A percentile compares a stretch with the other conserved stretches of the same genome.
These are phyloP conservation scores for Heterodera schachtii DNA, from an alignment of 1,140 invertebrate genomes.

Conservation along the genomic window DNA sequence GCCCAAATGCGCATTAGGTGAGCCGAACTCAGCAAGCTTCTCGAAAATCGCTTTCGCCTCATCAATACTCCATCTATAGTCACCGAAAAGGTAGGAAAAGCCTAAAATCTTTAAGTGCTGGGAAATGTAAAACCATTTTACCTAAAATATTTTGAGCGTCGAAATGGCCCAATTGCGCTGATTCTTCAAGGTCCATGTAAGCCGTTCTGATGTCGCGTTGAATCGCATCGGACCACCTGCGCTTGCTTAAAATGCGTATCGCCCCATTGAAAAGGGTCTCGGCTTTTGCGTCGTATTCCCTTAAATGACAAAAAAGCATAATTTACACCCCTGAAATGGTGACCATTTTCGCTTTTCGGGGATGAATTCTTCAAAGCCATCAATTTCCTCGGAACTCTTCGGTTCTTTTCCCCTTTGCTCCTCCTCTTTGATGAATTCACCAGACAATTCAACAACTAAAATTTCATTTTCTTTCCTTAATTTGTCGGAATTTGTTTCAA, in stretches of 20 bases:
- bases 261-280: slow-evolving; percentile 38
- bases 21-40: slow-evolving; percentile 76
- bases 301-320: slow-evolving; percentile 25
- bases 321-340: background rate
- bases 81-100: slow-evolving; percentile 83
- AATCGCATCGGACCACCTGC: slow-evolving; percentile 38
- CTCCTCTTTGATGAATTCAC: slow-evolving; percentile 16
- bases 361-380: slow-evolving; percentile 40
- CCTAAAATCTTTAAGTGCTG: slow-evolving; percentile 70
- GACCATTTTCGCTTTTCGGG: slow-evolving; percentile 37
- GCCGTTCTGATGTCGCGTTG: slow-evolving; percentile 40
- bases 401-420: background rate
- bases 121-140: slow-evolving; percentile 22
- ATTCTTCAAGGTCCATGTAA: slow-evolving; percentile 47
- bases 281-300: slow-evolving; percentile 18
- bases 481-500: background rate
- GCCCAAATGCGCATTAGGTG: slow-evolving; percentile 69
- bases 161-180: slow-evolving; percentile 39
- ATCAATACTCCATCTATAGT: slow-evolving; percentile 75
- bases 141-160: slow-evolving; percentile 46
- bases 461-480: background rate
- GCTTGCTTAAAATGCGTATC: slow-evolving; percentile 34
- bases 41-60: slow-evolving; percentile 79
- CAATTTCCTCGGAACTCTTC: slow-evolving; percentile 16
- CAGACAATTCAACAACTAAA: slow-evolving; percentile 9